Base-by-base conservation (phyloP, 30 jellyfish, hydroid and myxozoan genomes). In the Aurelia sp. region DNA sequence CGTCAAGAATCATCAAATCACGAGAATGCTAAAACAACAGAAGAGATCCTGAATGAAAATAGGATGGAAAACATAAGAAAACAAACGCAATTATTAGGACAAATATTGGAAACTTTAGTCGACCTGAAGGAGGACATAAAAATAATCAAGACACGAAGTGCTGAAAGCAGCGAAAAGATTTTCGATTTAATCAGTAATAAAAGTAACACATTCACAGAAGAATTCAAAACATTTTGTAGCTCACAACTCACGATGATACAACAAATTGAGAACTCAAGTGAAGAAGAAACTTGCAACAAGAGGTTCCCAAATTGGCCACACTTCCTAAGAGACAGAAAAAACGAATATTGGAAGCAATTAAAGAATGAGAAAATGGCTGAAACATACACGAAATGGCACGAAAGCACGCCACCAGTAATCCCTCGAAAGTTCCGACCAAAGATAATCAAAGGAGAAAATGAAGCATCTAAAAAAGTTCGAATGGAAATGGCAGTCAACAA, bases 121-220 rank as follows among this genome's bases (percentile, higher is more conserved):
- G 84, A 72, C 67, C 70, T 72, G 19, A 72, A 72, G 16, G 84
- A 72, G 50, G 84, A 72, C 67, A 72, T 72, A 38, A 8, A 72
- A 72, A 50, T 72, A 47, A 38, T 22, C 66, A 72, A 47, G 47
- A 47, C 33, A 27, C 33, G 33, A 27, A 27, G 33, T 27, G 33
- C 33, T 27, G 33, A 27, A 27, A 27, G 33, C 33, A 27, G 33
- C 33, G 33, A 27, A 27, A 27, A 27, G 33, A 27, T 27, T 27
- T 27, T 27, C 33, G 33, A 27, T 27, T 27, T 27, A 27, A 27
- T 27, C 33, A 27, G 33, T 27, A 27, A 27, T 27, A 27, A 18
- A 16, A 47, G 27, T 41, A 53, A 47, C 31, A 53, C 66, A 2
- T 38, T 17, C 20, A 72, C 52, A 72, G 84, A 72, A 47, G 68